Evolutionary conservation across 2,113 vertebrate genomes (phyloP), one percentile per base, ranked within the genome.

Genomic region (Cranoglanis bouderius): DNA sequence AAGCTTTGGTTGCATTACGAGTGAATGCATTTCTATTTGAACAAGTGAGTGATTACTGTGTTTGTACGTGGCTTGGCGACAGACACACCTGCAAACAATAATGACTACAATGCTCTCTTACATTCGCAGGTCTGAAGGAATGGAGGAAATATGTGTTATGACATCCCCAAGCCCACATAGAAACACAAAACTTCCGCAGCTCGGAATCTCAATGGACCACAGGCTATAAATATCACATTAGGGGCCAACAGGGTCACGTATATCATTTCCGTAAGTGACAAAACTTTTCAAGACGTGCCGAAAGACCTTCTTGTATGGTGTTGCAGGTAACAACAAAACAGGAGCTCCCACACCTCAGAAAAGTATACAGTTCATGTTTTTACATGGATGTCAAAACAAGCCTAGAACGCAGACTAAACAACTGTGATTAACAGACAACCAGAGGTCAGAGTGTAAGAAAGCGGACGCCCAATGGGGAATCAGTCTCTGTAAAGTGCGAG

Each of bases 341-440:
- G 63, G 65, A 85, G 70, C 6, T 77, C 85, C 84, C 87, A 72
- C 46, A 80, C 35, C 80, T 83, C 82, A 38, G 43, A 46, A 70
- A 89, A 24, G 29, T 43, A 55, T 38, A 53, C 35, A 46, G 88
- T 57, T 70, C 59, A 29, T 86, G 89, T 93, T 94, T 92, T 92
- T 92, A 89, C 88, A 55, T 32, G 32, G 63, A 89, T 95, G 94
- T 95, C 94, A 94, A 94, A 95, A 95, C 91, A 94, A 90, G 82
- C 29, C 87, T n/a, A 72, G 21, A 65, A 78, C n/a, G 38, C 91
- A 96, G 94, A 95, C 94, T 94, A 94, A 95, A 95, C 94, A 94
- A 59, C 65, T 55, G 46, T 46, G 32, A 63, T 84, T 78, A 80
- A 70, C 10, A 29, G 70, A 87, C 46, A 32, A 84, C 70, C 49